phyloP scores from a whole-genome alignment of 2,797 vertebrate genomes.

The Remorina albescens region DNA sequence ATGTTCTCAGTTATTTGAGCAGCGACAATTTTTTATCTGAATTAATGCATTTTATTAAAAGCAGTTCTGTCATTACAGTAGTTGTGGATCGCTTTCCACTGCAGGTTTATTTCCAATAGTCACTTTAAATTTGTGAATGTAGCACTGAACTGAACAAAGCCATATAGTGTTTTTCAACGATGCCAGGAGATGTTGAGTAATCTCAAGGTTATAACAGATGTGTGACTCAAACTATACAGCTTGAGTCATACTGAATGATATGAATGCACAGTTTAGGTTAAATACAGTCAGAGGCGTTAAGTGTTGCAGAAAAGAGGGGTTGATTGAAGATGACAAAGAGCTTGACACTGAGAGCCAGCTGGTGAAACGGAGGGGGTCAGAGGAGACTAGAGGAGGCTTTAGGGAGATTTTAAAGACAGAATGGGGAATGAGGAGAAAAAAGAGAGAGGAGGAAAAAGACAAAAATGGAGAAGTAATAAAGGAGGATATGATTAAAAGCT shows the following conservation, averaged over 20 bases:
- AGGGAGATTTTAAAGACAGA: constrained; percentile 60
- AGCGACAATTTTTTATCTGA: background rate
- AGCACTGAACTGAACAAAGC: constrained; percentile 19
- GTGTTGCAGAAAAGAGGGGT: constrained; percentile 61
- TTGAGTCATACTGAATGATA: constrained; percentile 38
- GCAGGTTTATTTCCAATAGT: constrained; percentile 1
- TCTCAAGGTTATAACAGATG: constrained; percentile 33
- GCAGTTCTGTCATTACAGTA: background rate
- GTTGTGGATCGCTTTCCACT: background rate
- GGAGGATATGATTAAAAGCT: constrained; percentile 75
- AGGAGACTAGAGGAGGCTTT: constrained; percentile 43
- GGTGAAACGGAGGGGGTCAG: constrained; percentile 46
- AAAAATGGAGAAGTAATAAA: constrained; percentile 55
- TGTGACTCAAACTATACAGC: constrained; percentile 15
- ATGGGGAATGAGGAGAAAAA: constrained; percentile 47
- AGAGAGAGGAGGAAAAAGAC: constrained; percentile 43
- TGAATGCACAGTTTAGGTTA: constrained; percentile 30
- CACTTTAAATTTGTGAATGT: too few relatives aligned
- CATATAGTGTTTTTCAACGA: constrained; percentile 8
- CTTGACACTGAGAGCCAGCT: constrained; percentile 74
- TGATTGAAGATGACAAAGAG: constrained; percentile 72
- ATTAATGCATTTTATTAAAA: background rate
- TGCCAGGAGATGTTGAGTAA: background rate
- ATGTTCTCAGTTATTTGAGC: background rate
- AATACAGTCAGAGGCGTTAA: constrained; percentile 52